Evolutionary conservation across 2,113 vertebrate species (phyloP).

Genomic region (Ceyx cyanopectus): DNA sequence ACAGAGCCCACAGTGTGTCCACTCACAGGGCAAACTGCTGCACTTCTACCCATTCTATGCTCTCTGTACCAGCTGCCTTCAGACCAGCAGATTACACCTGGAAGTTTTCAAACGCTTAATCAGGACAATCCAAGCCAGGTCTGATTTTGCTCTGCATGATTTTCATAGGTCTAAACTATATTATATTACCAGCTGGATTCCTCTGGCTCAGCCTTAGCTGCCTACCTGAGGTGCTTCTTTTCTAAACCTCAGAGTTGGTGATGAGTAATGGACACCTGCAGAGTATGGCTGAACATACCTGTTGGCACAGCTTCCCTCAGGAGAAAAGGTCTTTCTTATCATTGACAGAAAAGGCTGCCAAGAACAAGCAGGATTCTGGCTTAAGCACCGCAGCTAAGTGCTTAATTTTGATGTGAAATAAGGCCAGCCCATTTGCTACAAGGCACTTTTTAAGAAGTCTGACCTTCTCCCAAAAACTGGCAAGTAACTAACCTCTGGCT

Average conservation of each 20-base stretch:
- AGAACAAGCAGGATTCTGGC: not conserved
- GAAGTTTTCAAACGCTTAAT: not conserved
- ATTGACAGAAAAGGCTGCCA: not conserved
- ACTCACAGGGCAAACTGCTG: not conserved
- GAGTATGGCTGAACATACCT: not conserved
- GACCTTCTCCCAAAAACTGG: not conserved
- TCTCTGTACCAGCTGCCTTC: not conserved
- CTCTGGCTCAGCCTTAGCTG: not conserved
- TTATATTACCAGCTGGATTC: not conserved
- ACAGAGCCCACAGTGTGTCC: accelerated
- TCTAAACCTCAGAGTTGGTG: not conserved
- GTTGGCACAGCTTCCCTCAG: not conserved
- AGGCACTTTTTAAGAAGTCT: not conserved
- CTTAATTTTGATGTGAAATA: not conserved
- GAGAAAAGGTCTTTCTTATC: not conserved
- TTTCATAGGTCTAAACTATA: not conserved
- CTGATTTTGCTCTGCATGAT: not conserved
- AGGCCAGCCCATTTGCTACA: not conserved
- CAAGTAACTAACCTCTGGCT: not conserved
- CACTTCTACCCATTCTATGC: accelerated
- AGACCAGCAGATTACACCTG: not conserved
- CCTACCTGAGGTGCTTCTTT: not conserved
- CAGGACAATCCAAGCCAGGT: not conserved
- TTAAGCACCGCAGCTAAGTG: not conserved
- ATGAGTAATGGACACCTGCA: not conserved